phyloP scores from a whole-genome alignment of 2,888 invertebrate genomes.

The Himalopsyche anomala region DNA sequence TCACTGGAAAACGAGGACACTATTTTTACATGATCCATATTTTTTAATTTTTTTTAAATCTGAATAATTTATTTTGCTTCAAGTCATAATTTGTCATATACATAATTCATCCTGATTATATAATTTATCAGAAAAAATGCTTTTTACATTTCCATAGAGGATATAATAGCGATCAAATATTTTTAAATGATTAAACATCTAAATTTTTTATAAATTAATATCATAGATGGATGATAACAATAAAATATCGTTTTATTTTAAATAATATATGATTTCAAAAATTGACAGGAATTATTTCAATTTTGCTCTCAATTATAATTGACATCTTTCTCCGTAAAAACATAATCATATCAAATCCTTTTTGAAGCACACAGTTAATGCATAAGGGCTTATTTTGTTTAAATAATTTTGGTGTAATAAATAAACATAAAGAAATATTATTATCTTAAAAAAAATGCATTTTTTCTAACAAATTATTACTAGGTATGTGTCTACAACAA shows the following conservation, averaged over 20 bases:
- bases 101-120: not conserved
- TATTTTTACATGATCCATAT: not conserved
- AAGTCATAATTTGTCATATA: constrained; percentile 8
- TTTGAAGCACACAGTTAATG: too few species aligned
- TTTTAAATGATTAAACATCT: not conserved
- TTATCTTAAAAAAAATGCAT: not conserved
- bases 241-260: too few species aligned
- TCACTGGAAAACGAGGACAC: not conserved
- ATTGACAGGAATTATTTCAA: not conserved
- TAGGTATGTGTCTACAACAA: not conserved
- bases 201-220: not conserved
- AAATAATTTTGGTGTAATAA: not conserved
- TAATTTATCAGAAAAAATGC: constrained; percentile 43
- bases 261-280: not conserved
- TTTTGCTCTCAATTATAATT: constrained; percentile 4
- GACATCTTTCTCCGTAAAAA: not conserved
- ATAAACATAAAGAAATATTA: not conserved
- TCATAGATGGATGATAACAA: not conserved
- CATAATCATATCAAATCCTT: not conserved
- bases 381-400: too few species aligned
- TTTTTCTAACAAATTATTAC: constrained; percentile 41
- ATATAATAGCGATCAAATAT: not conserved
- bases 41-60: not conserved
- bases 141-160: not conserved
- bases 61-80: not conserved